phyloP scores from a whole-genome alignment of 2,113 vertebrate genomes.

The Elephas maximus region DNA sequence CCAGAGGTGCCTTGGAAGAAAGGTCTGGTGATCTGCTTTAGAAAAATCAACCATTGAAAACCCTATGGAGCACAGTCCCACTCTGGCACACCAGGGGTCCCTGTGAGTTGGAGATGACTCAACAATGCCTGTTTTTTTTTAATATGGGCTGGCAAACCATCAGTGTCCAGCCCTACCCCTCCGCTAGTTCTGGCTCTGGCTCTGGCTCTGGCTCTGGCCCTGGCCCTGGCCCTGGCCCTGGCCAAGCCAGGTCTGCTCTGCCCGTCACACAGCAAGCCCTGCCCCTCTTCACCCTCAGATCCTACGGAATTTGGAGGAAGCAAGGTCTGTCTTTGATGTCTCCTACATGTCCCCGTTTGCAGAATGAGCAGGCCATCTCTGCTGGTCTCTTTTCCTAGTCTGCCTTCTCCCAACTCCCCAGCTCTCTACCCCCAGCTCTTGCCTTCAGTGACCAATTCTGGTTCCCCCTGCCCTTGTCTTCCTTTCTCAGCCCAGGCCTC shows the following conservation, averaged over 20 bases:
- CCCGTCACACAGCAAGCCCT: fast-evolving
- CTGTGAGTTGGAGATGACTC: neutral
- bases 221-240: neutral
- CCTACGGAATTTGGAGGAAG: neutral
- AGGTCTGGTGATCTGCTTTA: neutral
- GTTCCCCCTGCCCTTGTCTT: fast-evolving
- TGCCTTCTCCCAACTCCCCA: fast-evolving
- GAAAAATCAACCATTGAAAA: neutral
- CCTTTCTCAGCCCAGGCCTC: fast-evolving
- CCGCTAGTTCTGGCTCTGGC: neutral
- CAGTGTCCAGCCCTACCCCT: no score
- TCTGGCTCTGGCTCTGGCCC: no score
- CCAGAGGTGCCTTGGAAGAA: neutral
- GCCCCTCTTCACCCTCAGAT: neutral
- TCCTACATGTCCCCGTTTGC: fast-evolving
- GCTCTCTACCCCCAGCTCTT: fast-evolving
- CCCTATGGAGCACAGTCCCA: neutral
- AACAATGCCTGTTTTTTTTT: neutral
- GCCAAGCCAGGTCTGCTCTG: neutral
- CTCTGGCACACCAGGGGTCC: neutral
- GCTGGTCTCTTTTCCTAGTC: neutral
- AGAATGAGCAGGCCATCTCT: neutral
- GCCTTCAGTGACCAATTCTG: fast-evolving
- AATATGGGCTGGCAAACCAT: neutral
- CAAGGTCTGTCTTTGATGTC: fast-evolving